phyloP scores from a whole-genome alignment of 2,113 vertebrate species.

The Heterochromis multidens region DNA sequence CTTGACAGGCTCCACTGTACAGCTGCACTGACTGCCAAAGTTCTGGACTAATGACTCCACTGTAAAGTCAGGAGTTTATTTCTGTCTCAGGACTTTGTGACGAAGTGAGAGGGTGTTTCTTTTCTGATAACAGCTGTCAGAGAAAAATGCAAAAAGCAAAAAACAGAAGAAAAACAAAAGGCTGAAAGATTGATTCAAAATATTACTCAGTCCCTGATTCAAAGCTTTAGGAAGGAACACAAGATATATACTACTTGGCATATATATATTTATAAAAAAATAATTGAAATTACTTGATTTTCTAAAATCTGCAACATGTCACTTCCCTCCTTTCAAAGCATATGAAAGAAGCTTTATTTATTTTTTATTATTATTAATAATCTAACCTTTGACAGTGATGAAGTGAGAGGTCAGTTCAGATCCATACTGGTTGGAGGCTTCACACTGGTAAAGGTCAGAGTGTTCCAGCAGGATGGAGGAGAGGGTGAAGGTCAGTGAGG shows the following conservation, averaged over 20 bases:
- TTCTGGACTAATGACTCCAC: background rate
- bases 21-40: background rate
- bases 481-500: constrained; percentile 29
- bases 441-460: constrained; percentile 56
- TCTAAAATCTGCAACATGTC: background rate
- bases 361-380: background rate
- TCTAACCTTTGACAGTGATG: constrained; percentile 46
- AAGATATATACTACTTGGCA: too few species aligned
- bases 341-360: background rate
- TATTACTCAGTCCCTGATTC: background rate
- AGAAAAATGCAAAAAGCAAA: background rate
- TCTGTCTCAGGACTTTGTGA: background rate
- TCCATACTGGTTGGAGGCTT: constrained; percentile 53
- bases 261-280: background rate
- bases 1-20: background rate
- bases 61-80: background rate
- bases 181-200: background rate
- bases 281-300: background rate
- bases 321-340: background rate
- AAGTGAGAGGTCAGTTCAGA: constrained; percentile 1
- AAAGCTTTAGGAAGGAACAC: background rate
- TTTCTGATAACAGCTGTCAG: background rate
- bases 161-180: background rate
- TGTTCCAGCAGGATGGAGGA: background rate
- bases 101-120: background rate